These are phyloP conservation scores for Suricata suricatta DNA, from an alignment of 2,113 vertebrate species.

Conservation along the genomic window DNA sequence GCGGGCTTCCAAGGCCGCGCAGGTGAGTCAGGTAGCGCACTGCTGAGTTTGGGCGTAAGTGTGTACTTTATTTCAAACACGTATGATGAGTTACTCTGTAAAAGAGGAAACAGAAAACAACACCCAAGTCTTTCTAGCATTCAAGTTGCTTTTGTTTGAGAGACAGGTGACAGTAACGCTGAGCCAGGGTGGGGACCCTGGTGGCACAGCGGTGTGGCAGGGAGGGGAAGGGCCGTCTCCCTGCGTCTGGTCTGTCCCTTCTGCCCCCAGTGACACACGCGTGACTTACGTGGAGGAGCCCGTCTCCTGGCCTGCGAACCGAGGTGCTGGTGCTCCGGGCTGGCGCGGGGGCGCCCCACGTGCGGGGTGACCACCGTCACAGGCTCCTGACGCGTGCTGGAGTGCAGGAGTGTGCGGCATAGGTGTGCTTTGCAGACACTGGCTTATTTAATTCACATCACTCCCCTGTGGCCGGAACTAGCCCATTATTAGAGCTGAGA, in stretches of 20 bases:
- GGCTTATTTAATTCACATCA: not conserved
- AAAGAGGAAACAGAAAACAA: not conserved
- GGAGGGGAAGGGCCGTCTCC: not conserved
- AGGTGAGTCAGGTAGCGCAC: not conserved
- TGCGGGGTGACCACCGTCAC: accelerated
- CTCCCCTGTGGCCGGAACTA: not conserved
- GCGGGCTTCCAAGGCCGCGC: not conserved
- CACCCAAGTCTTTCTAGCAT: not conserved
- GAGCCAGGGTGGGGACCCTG: not conserved
- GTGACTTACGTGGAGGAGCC: too few species aligned
- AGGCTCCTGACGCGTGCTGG: accelerated
- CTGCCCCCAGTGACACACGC: not conserved
- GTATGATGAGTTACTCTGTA: not conserved
- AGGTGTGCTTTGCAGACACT: not conserved
- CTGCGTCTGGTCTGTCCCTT: too few species aligned
- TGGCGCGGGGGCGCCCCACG: accelerated
- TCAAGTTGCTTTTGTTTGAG: not conserved
- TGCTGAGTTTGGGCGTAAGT: not conserved
- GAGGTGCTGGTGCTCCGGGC: not conserved
- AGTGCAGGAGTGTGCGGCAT: accelerated
- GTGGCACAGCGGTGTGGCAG: not conserved
- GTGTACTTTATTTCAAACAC: not conserved
- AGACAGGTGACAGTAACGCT: not conserved
- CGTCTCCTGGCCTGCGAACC: accelerated
- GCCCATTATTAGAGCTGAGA: not conserved